phyloP scores from a whole-genome alignment of 2,797 vertebrate genomes.

The Avahi laniger region DNA sequence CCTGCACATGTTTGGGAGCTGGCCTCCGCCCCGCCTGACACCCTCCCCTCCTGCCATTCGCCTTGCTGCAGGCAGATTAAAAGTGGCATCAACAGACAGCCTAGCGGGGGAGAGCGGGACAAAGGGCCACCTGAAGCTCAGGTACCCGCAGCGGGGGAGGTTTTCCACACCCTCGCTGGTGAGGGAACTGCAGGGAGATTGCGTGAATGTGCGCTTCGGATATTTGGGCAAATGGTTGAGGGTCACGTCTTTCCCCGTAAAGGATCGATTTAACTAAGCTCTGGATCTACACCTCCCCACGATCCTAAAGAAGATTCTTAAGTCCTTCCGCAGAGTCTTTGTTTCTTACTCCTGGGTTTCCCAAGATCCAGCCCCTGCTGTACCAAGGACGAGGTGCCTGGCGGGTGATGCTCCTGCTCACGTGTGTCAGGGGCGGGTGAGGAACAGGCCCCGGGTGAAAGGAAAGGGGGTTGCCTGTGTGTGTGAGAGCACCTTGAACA shows the following conservation, averaged over 20 bases:
- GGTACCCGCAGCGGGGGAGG: not conserved
- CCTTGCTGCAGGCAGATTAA: not conserved
- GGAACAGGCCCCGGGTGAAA: too few relatives aligned
- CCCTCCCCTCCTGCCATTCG: not conserved
- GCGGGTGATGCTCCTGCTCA: not conserved
- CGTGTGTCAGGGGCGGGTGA: fast-evolving
- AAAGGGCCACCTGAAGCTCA: not conserved
- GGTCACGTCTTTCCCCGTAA: not conserved
- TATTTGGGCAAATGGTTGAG: not conserved
- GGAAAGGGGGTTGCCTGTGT: not conserved
- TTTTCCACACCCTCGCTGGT: fast-evolving
- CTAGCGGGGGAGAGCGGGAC: not conserved
- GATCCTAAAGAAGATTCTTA: not conserved
- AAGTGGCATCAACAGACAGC: not conserved
- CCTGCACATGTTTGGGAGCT: not conserved
- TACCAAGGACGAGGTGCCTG: not conserved
- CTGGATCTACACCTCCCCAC: not conserved
- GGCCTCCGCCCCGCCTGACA: not conserved
- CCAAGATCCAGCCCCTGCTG: not conserved
- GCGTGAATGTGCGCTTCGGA: fast-evolving
- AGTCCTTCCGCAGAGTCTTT: not conserved
- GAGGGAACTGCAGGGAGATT: not conserved
- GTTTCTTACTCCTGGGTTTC: not conserved
- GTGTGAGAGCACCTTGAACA: not conserved
- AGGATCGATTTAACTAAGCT: not conserved